Evolutionary conservation across 2,888 invertebrate species (phyloP).

Genomic region (Diarsia dahlii): DNA sequence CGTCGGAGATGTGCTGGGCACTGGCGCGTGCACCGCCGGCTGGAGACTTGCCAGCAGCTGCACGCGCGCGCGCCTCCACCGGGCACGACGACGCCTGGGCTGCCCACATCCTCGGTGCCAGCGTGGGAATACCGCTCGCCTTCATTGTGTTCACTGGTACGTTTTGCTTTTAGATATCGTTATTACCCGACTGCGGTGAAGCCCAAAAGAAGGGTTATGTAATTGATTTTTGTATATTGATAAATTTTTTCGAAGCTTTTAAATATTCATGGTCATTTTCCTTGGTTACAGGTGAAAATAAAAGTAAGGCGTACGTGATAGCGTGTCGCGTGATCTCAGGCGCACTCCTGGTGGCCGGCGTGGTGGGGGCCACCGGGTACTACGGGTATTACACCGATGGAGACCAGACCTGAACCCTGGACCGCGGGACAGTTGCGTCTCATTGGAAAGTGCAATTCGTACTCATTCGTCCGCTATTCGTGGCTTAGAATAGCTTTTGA

Average conservation of each 20-base stretch:
- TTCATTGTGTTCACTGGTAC: constrained; percentile 90
- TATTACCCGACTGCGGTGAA: too few species aligned
- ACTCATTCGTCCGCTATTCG: constrained; percentile 75
- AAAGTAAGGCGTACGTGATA: constrained; percentile 70
- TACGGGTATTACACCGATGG: constrained; percentile 67
- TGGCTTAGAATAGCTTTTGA: constrained; percentile 71
- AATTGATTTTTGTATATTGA: too few species aligned
- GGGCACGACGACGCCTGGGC: constrained; percentile 92
- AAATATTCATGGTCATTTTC: neutral
- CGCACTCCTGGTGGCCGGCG: constrained; percentile 70
- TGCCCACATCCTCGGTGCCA: constrained; percentile 93
- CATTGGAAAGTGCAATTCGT: constrained; percentile 71
- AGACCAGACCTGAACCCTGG: constrained; percentile 70
- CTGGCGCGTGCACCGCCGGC: constrained; percentile 65
- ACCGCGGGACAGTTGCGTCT: constrained; percentile 19
- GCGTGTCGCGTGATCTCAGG: constrained; percentile 75
- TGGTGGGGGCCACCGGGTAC: constrained; percentile 67
- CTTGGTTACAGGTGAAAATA: constrained; percentile 81
- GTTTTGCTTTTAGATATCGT: constrained; percentile 11
- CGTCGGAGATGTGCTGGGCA: constrained; percentile 91
- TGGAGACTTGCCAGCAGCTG: constrained; percentile 50
- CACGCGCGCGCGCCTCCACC: constrained; percentile 60
- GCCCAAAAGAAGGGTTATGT: too few species aligned
- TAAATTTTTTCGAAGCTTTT: neutral
- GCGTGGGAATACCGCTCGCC: constrained; percentile 92